Percentiles rank a stretch among this genome's conserved stretches.
These are phyloP conservation scores for Glareola pratincola DNA, from an alignment of 2,113 vertebrate species.

Conservation along the genomic window DNA sequence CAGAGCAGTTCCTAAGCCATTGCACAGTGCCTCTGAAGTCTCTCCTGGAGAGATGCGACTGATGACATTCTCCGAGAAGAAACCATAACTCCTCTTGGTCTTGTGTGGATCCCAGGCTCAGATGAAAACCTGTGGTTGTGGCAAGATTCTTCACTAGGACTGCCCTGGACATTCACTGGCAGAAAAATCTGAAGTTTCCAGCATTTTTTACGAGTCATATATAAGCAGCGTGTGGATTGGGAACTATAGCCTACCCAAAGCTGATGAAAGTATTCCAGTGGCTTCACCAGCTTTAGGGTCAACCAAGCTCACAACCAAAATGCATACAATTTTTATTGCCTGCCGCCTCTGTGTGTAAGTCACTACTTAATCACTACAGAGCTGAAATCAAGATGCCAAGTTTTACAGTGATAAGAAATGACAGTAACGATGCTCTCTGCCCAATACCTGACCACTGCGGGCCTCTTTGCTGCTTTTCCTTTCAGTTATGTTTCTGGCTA, in stretches of 20 bases:
- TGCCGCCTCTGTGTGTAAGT: background rate
- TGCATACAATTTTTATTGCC: background rate
- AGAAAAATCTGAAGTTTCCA: background rate
- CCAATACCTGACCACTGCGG: background rate
- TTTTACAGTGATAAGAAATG: background rate
- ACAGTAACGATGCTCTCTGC: background rate
- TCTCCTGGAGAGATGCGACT: background rate
- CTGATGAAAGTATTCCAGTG: background rate
- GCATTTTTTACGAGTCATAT: background rate
- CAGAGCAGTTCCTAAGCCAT: fast-evolving
- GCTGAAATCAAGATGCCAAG: background rate
- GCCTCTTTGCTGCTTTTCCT: background rate
- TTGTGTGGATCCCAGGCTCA: background rate
- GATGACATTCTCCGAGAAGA: background rate
- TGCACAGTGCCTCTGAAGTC: background rate
- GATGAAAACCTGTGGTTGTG: background rate
- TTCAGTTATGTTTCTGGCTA: background rate
- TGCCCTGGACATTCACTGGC: background rate
- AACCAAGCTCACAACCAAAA: background rate
- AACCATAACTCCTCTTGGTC: background rate
- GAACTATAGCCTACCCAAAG: background rate
- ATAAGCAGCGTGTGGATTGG: background rate
- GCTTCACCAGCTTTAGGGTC: background rate
- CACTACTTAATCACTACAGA: background rate
- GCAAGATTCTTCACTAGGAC: background rate